Base-by-base conservation (phyloP, 2,113 vertebrate species). In the Ardeotis arabs region DNA sequence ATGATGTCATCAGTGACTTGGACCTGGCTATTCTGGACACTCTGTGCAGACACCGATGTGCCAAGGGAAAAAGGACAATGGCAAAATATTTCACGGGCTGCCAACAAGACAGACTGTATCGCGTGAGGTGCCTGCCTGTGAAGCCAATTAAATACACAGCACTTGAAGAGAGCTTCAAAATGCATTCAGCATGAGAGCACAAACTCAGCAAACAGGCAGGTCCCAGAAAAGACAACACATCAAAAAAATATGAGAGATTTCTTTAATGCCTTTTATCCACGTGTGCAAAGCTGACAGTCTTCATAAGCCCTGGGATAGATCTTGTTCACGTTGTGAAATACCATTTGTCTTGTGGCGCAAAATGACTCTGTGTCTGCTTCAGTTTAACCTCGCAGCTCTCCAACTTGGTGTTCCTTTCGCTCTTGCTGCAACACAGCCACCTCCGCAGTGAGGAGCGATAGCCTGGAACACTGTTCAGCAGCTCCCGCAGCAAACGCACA, bases 321-420 rank as follows among this genome's bases (percentile, higher is more conserved):
- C 85, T 83, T 33, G 45, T 31, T 76, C 59, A 20, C 2, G 0
- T 18, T 77, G 62, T 73, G 41, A 56, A 69, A 82, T 21, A 56
- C 16, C 35, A 4, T 41, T 81, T 72, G 85, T 91, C 75, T 64
- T 14, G 8, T 49, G 41, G 63, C 29, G 64, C 86, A 72, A 76
- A 63, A 44, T 27, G 4, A 7, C 24, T 70, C 60, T 0, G 1
- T n/a, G 25, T 14, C 63, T 55, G 49, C 88, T 69, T 27, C 5
- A 0, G 35, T 68, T 56, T 49, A 60, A 74, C 62, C 58, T 47
- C 12, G 3, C 19, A 45, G 52, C 25, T 45, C 52, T 24, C 44
- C 7, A 2, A 2, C 27, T 28, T 0, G 0, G 35, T 7, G 2
- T 15, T n/a, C 19, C 55, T 58, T 44, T 33, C 4, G 4, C 63